These are phyloP conservation scores for Semaprochilodus insignis DNA, from an alignment of 2,797 vertebrate genomes.

Conservation along the genomic window DNA sequence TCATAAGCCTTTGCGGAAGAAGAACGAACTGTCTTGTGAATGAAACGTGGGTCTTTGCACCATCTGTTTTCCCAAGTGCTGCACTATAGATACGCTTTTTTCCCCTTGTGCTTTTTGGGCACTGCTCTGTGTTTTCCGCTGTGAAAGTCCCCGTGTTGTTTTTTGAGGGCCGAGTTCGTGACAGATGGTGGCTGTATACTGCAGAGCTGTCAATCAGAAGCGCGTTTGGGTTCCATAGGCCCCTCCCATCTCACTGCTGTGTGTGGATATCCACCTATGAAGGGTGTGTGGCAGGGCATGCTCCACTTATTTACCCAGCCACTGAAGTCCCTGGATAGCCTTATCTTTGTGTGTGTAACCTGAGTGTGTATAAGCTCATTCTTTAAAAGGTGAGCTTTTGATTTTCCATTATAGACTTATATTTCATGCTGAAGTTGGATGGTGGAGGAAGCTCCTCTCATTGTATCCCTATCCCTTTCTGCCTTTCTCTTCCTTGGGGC, in stretches of 20 bases:
- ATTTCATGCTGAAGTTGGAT: background rate
- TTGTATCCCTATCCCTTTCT: conserved; percentile 1
- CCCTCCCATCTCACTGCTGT: conserved; percentile 40
- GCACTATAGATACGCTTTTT: conserved; percentile 58
- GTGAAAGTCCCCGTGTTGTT: conserved; percentile 63
- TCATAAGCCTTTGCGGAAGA: conserved; percentile 48
- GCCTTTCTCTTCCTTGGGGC: conserved; percentile 39
- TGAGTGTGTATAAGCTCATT: background rate
- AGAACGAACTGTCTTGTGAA: conserved; percentile 62
- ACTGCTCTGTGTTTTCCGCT: conserved; percentile 53
- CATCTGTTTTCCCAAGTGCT: conserved; percentile 69
- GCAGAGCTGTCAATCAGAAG: conserved; percentile 65
- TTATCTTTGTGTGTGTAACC: background rate
- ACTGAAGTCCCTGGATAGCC: background rate
- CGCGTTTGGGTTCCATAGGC: conserved; percentile 29
- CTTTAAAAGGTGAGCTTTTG: background rate
- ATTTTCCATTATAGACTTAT: background rate
- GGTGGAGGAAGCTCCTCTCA: background rate
- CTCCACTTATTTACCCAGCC: conserved; percentile 15
- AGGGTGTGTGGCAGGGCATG: conserved; percentile 24
- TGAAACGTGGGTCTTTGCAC: conserved; percentile 59
- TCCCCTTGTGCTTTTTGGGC: conserved; percentile 50
- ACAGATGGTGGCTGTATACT: conserved; percentile 74
- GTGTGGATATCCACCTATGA: conserved; percentile 44
- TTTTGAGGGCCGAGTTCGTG: conserved; percentile 56